Percentiles rank a stretch among this genome's conserved stretches.
Conservation (phyloP, 2,888 invertebrate genomes). For the Tillus elongatus region DNA sequence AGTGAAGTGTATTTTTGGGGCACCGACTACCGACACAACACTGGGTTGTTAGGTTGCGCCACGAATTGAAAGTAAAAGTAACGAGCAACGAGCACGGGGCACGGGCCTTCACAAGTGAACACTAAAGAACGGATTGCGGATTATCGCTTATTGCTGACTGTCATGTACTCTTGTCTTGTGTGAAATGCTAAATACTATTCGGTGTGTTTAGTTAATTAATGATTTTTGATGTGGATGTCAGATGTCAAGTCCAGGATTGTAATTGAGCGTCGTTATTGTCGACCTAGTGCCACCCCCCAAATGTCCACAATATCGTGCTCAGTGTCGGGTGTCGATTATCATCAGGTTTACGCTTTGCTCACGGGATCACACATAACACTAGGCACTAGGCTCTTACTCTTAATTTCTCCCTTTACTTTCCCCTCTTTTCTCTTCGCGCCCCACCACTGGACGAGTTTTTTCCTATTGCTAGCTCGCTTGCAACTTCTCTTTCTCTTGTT, state of each 20-base stretch:
- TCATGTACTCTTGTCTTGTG: too few species aligned
- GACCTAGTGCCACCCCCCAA: constrained; percentile 23
- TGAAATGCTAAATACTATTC: too few species aligned
- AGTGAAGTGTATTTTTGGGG: constrained; percentile 43
- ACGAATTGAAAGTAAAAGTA: constrained; percentile 47
- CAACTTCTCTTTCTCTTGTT: constrained; percentile 39
- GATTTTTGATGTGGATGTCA: too few species aligned
- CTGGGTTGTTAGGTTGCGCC: constrained; percentile 37
- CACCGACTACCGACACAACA: constrained; percentile 41
- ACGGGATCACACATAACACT: constrained; percentile 38
- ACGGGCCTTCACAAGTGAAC: too few species aligned
- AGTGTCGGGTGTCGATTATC: too few species aligned
- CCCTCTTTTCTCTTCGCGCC: constrained; percentile 40
- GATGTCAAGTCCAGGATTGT: too few species aligned
- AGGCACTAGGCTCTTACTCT: constrained; percentile 25
- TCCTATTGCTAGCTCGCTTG: constrained; percentile 39
- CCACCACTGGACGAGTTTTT: constrained; percentile 35
- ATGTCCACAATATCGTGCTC: constrained; percentile 25
- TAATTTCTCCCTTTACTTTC: constrained; percentile 45
- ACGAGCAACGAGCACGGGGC: constrained; percentile 24
- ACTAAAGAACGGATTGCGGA: too few species aligned
- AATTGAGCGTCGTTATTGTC: constrained; percentile 11
- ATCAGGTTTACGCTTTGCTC: constrained; percentile 23
- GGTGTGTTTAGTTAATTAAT: too few species aligned
- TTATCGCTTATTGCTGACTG: too few species aligned